Conservation (phyloP, 2,797 vertebrate species). For the Cossypha caffra region DNA sequence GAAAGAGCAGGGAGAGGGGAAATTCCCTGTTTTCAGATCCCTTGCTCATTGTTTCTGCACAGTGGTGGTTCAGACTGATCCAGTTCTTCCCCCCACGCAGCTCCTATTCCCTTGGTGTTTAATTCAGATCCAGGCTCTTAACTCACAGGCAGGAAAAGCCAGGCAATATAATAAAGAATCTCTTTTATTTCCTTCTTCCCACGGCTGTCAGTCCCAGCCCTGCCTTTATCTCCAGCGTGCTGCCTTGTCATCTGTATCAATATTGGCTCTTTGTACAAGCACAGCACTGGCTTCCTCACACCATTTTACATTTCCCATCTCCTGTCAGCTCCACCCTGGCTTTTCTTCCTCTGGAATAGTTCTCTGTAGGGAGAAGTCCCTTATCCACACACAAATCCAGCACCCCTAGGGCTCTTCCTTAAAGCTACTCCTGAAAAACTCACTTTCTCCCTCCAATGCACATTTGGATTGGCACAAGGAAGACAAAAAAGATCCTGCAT, state of each 20-base stretch:
- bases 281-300: neutral
- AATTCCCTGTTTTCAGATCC: neutral
- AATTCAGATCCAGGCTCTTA: constrained; percentile 7
- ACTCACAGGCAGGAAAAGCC: neutral
- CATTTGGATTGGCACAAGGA: fast-evolving
- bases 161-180: neutral
- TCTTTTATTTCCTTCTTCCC: constrained; percentile 45
- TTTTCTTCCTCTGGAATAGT: neutral
- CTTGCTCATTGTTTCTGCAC: neutral
- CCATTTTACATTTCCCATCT: neutral
- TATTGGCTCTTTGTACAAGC: neutral
- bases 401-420: neutral
- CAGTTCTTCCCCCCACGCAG: neutral
- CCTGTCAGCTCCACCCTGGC: neutral
- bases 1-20: neutral
- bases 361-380: neutral
- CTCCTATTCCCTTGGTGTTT: neutral
- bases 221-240: neutral
- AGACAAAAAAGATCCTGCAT: neutral
- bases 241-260: constrained; percentile 10
- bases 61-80: neutral
- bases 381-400: neutral
- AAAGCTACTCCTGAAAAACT: neutral
- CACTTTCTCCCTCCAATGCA: fast-evolving
- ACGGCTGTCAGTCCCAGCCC: neutral